These are phyloP conservation scores for Urocynchramus pylzowi DNA, from an alignment of 2,113 vertebrate species.

Conservation along the genomic window DNA sequence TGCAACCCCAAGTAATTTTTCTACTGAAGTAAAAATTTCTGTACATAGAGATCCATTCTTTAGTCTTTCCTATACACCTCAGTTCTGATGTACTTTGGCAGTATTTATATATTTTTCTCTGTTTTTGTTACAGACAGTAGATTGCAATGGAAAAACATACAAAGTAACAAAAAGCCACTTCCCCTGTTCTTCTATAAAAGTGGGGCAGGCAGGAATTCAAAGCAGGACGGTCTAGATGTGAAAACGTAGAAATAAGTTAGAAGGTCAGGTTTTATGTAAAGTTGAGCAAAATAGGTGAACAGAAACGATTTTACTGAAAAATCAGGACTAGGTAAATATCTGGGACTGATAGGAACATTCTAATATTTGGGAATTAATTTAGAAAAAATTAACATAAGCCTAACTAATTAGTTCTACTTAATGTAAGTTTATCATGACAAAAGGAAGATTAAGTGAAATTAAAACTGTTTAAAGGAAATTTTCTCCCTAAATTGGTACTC, in stretches of 20 bases:
- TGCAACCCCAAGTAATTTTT: not conserved
- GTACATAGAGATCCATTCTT: not conserved
- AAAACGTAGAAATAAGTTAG: not conserved
- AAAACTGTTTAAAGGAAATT: not conserved
- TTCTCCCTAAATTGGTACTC: not conserved
- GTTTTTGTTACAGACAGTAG: not conserved
- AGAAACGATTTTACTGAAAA: not conserved
- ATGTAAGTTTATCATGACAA: not conserved
- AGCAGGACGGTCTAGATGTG: not conserved
- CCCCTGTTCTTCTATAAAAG: not conserved
- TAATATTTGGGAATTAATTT: not conserved
- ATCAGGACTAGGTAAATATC: not conserved
- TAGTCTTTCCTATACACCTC: not conserved
- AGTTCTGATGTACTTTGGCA: not conserved
- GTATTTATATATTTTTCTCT: not conserved
- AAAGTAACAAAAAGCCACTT: not conserved
- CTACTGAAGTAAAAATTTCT: not conserved
- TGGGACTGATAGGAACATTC: not conserved
- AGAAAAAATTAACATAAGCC: not conserved
- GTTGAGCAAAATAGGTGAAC: not conserved
- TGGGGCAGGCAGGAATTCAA: accelerated
- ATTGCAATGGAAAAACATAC: not conserved
- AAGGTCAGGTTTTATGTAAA: not conserved
- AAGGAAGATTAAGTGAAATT: not conserved
- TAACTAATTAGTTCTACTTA: not conserved